Evolutionary conservation across 2,888 invertebrate species (phyloP), one percentile per base, ranked within the genome.

Genomic region (Isoperla grammatica): DNA sequence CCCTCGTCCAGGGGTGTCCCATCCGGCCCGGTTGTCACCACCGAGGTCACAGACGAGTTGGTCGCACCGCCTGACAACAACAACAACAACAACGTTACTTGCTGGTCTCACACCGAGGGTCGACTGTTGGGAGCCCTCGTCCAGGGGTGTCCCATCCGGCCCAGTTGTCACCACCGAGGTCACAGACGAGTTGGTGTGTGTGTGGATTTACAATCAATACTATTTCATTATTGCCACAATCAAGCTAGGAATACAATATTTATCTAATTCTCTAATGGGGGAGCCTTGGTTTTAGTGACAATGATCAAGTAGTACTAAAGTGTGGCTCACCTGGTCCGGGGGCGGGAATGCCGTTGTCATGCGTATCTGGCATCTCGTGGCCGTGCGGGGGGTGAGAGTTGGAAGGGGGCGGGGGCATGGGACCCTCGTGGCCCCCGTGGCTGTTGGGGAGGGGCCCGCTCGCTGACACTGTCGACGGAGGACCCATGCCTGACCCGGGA

Each of bases 111-210:
- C n/a, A n/a, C n/a, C n/a, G n/a, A 93, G 81, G 66, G 93, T 94
- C 70, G 93, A 93, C 76, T 94, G 93, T 74, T 94, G 94, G 69
- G 91, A 91, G 69, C 88, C 93, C 75, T 94, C 93, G 74, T 94
- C 93, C 66, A 94, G 81, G 46, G 88, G 86, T 65, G 90, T 83
- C 61, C 93, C 93, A 77, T 94, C 93, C 13, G 93, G 93, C 2
- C 93, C 93, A 59, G 93, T 92, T 65, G 92, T 92, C 69, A 92
- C 88, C 66, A 93, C 87, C 62, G 90, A 88, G 48, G 90, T 91
- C 68, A 90, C 90, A 19, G 71, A 67, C 53, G 73, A 39, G 40
- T 39, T 53, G 40, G 13, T 17, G n/a, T n/a, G n/a, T n/a, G n/a
- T n/a, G n/a, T n/a, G n/a, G n/a, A n/a, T 39, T 39, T 39, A 39